Base-by-base conservation (phyloP, 2,888 invertebrate species). In the Cantharis rufa region DNA sequence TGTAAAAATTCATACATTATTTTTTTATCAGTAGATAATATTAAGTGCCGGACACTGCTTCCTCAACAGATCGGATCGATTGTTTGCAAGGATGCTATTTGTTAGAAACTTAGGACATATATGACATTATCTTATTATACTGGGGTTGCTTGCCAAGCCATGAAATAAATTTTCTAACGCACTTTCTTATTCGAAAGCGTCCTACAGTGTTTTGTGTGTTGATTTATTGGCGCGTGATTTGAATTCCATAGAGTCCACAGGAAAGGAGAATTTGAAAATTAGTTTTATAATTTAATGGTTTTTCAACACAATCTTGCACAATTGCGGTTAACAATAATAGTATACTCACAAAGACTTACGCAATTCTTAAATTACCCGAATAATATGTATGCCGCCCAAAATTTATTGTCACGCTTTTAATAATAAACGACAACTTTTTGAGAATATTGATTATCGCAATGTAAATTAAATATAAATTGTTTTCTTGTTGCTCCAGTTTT, bases 41-140 rank as follows among this genome's bases (percentile, higher is more conserved):
- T 66, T 70, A 70, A 73, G 66, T 13, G 62, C 82, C 79, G 83
- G 84, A 83, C 84, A 80, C 81, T 80, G 82, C 82, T 82, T 82
- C 81, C 79, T 76, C 48, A 77, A 77, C 81, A 83, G 82, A 84
- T 84, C 83, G 84, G 83, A 84, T 84, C 82, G 82, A 83, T 82
- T 83, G 82, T 83, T 83, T 82, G 84, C 79, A 76, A 80, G 83
- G 82, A 83, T 81, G 84, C 85, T 82, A 85, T 85, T 84, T 84
- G 84, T 85, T 85, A 84, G 82, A 75, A 82, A 82, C 82, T 82
- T 81, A 81, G 81, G 83, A 84, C 84, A 84, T 84, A 83, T 84
- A 84, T 84, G 85, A 84, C 84, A 85, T 85, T 85, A 84, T 85
- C 85, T 86, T 86, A 86, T 86, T 86, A 86, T 85, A 85, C 83